Conservation (phyloP, 2,113 vertebrate species). For the Galeopterus variegatus region DNA sequence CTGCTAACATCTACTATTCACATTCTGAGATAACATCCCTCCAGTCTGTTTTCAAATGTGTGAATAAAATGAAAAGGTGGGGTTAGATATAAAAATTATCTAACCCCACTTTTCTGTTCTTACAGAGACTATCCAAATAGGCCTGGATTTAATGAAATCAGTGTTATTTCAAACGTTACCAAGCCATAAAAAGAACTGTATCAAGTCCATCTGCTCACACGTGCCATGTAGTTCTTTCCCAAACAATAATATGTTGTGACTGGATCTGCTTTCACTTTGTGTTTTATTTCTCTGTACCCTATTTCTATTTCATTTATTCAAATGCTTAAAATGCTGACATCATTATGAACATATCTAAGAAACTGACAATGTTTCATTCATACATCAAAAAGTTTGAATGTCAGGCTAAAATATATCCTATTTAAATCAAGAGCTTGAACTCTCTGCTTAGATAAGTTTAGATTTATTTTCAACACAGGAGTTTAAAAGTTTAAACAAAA, state of each 20-base stretch:
- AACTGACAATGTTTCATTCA: background rate
- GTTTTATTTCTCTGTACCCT: slow-evolving; percentile 4
- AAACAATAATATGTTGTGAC: background rate
- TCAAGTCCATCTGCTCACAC: too few species aligned
- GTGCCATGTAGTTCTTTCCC: background rate
- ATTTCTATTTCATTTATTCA: slow-evolving; percentile 24
- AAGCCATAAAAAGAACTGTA: too few species aligned
- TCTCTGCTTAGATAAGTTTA: background rate
- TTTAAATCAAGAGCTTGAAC: slow-evolving; percentile 43
- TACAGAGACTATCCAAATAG: too few species aligned
- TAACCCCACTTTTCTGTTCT: too few species aligned
- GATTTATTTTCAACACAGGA: slow-evolving; percentile 60
- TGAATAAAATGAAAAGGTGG: background rate
- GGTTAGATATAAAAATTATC: too few species aligned
- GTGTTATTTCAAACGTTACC: too few species aligned
- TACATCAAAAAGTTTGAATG: background rate
- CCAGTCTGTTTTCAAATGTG: background rate
- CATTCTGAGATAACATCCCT: background rate
- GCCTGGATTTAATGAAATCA: too few species aligned
- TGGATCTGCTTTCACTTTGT: background rate
- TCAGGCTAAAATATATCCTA: slow-evolving; percentile 2
- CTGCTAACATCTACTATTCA: background rate
- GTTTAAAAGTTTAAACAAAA: slow-evolving; percentile 60
- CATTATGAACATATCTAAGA: background rate
- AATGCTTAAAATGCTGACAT: background rate